Evolutionary conservation across 2,888 invertebrate species (phyloP), one percentile per base, ranked within the genome.

Genomic region (Thyatira batis): DNA sequence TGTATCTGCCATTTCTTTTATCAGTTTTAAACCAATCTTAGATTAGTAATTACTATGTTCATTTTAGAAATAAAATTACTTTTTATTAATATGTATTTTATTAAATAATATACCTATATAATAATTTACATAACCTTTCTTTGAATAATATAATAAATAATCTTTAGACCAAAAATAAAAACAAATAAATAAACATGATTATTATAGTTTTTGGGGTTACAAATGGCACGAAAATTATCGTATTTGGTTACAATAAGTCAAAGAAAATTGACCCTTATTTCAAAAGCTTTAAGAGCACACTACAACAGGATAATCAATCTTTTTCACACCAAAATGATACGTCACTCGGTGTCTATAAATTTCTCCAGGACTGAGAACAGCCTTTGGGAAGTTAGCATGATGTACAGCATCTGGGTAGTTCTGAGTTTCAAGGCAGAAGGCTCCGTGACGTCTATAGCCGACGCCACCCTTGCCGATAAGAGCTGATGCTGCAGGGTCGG

Each of bases 391-490:
- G 68, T 95, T 95, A 8, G 84, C 67, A 93, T 96, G 95, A 88
- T 98, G 96, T 0, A 97, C 92, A 6, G 97, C 96, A 85, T 98
- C 97, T 0, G 98, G 98, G 89, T 94, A 98, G 76, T 96, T 96
- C 89, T 98, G 98, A 0, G 98, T 96, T 84, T 98, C 98, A 53
- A 98, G 89, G 75, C 98, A 98, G 71, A 98, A 94, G 1, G 96
- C 97, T 0, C 95, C 95, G 67, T 97, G 96, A 57, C 94, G 94
- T 44, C 92, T 92, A 77, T 98, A 98, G 0, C 88, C 87, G 0
- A 75, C 82, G 0, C 80, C 84, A 0, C 60, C 56, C 60, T 89
- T 91, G n/a, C 92, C 92, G 0, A 80, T 48, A 0, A 91, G 57
- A 0, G 90, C 86, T 9, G 79, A 62, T 0, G 87, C 82, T 0